phyloP scores from a whole-genome alignment of 2,888 invertebrate genomes.

The Vannuccia rotundouncinata region DNA sequence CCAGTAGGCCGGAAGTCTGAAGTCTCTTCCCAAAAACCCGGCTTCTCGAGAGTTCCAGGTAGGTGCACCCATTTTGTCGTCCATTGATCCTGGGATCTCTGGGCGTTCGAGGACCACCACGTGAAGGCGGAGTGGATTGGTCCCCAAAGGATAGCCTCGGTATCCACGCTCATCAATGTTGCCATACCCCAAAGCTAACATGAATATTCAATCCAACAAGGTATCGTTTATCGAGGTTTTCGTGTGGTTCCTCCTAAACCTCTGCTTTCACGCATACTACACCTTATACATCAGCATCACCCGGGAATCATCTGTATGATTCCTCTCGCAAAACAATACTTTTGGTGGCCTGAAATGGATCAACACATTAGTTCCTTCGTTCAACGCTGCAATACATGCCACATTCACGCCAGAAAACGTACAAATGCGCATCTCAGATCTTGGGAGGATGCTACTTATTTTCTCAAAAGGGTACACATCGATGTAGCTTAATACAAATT shows the following conservation, averaged over 20 bases:
- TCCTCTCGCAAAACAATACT: conserved; percentile 29
- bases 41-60: no score
- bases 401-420: conserved; percentile 4
- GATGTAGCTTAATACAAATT: no score
- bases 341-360: conserved; percentile 34
- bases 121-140: no score
- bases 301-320: conserved; percentile 34
- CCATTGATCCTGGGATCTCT: no score
- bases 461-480: conserved; percentile 31
- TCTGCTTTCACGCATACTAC: neutral
- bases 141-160: conserved; percentile 26
- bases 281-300: conserved; percentile 28
- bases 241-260: neutral
- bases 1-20: no score
- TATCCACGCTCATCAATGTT: conserved; percentile 4
- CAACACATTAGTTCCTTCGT: neutral
- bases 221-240: conserved; percentile 18
- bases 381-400: neutral
- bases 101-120: no score
- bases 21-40: no score
- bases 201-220: conserved; percentile 14
- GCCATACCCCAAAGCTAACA: conserved; percentile 20
- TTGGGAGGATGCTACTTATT: conserved; percentile 21
- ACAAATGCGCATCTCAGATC: conserved; percentile 26
- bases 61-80: no score